These are phyloP conservation scores for Samia ricini DNA, from an alignment of 1,140 invertebrate genomes.

Conservation along the genomic window DNA sequence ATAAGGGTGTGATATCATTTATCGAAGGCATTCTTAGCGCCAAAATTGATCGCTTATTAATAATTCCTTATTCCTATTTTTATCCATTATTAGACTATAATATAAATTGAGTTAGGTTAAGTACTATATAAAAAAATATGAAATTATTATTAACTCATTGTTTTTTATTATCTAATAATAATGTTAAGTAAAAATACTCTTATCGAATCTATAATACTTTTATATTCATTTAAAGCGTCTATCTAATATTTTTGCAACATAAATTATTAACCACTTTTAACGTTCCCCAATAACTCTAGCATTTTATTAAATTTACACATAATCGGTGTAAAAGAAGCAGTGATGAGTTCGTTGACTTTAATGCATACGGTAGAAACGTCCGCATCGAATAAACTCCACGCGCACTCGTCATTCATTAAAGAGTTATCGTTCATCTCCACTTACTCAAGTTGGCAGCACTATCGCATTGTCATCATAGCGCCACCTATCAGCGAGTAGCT, in stretches of 20 bases:
- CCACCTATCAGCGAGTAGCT: slow-evolving; percentile 61
- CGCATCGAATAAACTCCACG: slow-evolving; percentile 46
- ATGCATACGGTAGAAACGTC: slow-evolving; percentile 52
- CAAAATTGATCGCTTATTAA: too few relatives aligned
- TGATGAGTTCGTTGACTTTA: slow-evolving; percentile 65
- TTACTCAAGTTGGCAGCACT: slow-evolving; percentile 22
- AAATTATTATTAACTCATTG: too few relatives aligned
- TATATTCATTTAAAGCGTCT: too few relatives aligned
- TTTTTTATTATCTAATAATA: too few relatives aligned
- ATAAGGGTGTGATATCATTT: neutral
- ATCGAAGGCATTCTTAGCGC: too few relatives aligned
- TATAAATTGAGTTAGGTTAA: too few relatives aligned
- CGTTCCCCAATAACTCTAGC: neutral
- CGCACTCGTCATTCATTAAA: slow-evolving; percentile 55
- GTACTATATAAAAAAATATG: too few relatives aligned
- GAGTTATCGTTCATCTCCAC: slow-evolving; percentile 18
- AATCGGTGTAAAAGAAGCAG: slow-evolving; percentile 21
- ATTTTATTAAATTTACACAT: neutral
- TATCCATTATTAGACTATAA: too few relatives aligned
- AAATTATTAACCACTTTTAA: neutral
- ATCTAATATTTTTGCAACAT: neutral
- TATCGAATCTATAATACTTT: too few relatives aligned
- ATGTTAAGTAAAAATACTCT: too few relatives aligned
- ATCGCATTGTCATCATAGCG: slow-evolving; percentile 27
- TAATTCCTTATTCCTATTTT: too few relatives aligned